Percentiles rank a stretch among this genome's conserved stretches.
Evolutionary conservation across 2,888 invertebrate species (phyloP).

Genomic region (Tinea trinotella): DNA sequence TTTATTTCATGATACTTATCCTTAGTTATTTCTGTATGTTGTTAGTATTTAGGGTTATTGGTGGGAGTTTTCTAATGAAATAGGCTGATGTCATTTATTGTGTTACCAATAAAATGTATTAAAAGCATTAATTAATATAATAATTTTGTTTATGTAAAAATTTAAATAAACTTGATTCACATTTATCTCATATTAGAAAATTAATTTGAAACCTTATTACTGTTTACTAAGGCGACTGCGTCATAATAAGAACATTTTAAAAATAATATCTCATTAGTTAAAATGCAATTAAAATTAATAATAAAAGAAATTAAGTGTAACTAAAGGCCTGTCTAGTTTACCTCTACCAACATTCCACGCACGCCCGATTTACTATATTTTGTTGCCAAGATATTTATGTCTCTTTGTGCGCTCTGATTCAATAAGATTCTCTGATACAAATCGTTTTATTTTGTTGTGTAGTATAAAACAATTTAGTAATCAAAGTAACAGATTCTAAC

Average conservation of each 20-base stretch:
- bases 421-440: neutral
- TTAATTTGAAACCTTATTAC: too few species aligned
- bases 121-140: too few species aligned
- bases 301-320: neutral
- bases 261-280: too few species aligned
- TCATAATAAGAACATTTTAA: too few species aligned
- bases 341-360: constrained; percentile 19
- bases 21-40: constrained; percentile 6
- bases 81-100: neutral
- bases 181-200: too few species aligned
- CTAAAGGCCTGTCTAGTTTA: neutral
- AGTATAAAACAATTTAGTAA: neutral
- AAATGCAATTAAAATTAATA: neutral
- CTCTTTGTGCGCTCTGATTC: constrained; percentile 33
- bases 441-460: neutral
- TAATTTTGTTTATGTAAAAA: too few species aligned
- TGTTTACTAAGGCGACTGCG: too few species aligned
- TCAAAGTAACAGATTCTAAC: neutral
- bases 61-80: neutral
- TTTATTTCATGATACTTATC: constrained; percentile 12
- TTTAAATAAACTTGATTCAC: too few species aligned
- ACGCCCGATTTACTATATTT: constrained; percentile 41
- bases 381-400: constrained; percentile 35
- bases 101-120: too few species aligned
- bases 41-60: constrained; percentile 9